A percentile compares a stretch with the other conserved stretches of the same genome.
These are phyloP conservation scores for Hexactinellida sp. DNA, from an alignment of 37 sponge, comb jelly and placozoan species.

Conservation along the genomic window DNA sequence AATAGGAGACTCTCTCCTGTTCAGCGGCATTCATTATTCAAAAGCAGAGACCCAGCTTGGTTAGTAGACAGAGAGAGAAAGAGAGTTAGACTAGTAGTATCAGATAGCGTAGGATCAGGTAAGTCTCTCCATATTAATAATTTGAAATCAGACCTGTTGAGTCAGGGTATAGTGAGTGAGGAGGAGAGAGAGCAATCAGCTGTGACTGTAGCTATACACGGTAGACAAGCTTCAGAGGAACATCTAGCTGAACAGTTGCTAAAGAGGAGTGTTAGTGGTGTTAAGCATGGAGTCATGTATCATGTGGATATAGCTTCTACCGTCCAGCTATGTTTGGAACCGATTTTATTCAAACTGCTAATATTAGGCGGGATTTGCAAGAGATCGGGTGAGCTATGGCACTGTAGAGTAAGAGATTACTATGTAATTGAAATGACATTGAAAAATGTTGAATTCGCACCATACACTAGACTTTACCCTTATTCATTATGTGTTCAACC, in stretches of 20 bases:
- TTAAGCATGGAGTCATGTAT: background rate
- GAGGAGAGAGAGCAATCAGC: background rate
- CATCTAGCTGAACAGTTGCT: background rate
- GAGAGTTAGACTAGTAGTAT: background rate
- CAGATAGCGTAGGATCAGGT: constrained; percentile 7
- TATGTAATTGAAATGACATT: background rate
- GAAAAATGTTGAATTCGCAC: background rate
- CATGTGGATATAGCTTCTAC: background rate
- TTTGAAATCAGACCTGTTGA: background rate
- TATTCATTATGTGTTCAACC: background rate
- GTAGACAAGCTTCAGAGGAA: background rate
- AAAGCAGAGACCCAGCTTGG: background rate
- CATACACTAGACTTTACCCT: background rate
- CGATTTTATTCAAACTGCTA: background rate
- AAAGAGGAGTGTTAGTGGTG: background rate
- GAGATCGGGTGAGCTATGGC: background rate
- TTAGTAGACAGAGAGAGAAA: background rate
- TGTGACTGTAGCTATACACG: constrained; percentile 6
- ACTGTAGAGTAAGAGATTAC: background rate
- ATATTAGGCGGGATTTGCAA: background rate
- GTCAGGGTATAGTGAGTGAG: background rate
- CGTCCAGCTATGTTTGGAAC: background rate
- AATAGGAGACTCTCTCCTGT: background rate
- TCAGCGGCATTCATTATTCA: background rate
- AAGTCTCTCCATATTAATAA: background rate